Evolutionary conservation across 1,140 invertebrate genomes (phyloP), one percentile per base, ranked within the genome.

Genomic region (Rhopalosiphum maidis): DNA sequence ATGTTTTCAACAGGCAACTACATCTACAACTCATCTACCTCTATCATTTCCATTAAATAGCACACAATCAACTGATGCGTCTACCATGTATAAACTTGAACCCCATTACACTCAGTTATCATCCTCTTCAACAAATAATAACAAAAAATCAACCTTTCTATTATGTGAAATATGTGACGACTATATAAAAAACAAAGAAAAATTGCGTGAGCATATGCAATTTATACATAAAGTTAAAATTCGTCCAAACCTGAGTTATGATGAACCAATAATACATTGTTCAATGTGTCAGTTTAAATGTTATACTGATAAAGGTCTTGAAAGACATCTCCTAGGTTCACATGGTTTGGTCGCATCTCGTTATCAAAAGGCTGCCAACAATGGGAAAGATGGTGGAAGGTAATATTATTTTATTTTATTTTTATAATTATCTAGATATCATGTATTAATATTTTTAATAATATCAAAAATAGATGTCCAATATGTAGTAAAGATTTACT

Each of bases 211-310:
- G 95, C 98, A 99, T 95, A 99, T 99, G 98, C 98, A 98, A 94
- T 98, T 98, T 98, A 98, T 98, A 95, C 98, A 99, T 95, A 98
- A 99, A 96, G 98, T 99, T 90, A 99, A 99, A 96, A 99, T 99
- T 95, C 98, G 98, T 96, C 98, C 98, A 94, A 99, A 99, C 95
- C 99, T 99, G 98, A 98, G 99, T 94, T 98, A 98, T 95, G 98
- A 98, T 95, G 96, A 98, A 95, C 98, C 98, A 94, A 98, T 98
- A 60, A 96, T 99, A 93, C 99, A 99, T 95, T 99, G 98, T 95
- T 98, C 99, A 95, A 99, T 99, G 95, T 99, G 98, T 96, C 98
- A 99, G 95, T 99, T 98, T 95, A 95, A 97, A 93, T 97, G 97
- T 95, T 97, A 97, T 95, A 97, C 97, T 54, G 97, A 97, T 96